Evolutionary conservation across 2,797 vertebrate species (phyloP), one percentile per base, ranked within the genome.

Genomic region (Myotis myotis): DNA sequence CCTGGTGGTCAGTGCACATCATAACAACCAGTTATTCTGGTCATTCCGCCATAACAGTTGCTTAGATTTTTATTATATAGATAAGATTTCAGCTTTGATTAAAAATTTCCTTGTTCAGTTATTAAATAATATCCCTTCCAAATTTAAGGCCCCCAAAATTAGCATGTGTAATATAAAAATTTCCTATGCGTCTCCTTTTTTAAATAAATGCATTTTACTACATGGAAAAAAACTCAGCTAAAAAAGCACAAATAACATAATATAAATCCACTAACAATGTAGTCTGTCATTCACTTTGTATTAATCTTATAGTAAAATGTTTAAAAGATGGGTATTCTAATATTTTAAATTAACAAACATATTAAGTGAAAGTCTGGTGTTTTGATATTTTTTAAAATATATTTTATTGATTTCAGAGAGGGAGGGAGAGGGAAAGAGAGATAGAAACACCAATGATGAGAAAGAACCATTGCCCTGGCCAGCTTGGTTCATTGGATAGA

Each of bases 101-200:
- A 12, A 62, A 25, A 96, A 94, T 93, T 79, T 92, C 51, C 88
- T 94, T 36, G 3, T 93, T 97, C 89, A 92, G 19, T 53, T 84
- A 88, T 85, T 93, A 94, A 85, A 82, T 95, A 94, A 96, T 80
- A 97, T 81, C 85, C 95, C 94, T 92, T 97, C 92, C 94, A 91
- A 91, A 66, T 94, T 97, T 95, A 90, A 96, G 83, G 79, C 12
- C 28, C 74, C 96, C 80, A 94, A 62, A 96, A 93, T 93, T 97
- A 97, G 6, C 96, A 95, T 88, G 62, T 74, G 95, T 97, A 89
- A 93, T 87, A 89, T 41, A 88, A 97, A 97, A 11, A 16, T 92
- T 55, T 62, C 93, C 57, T 95, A 0, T 0, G 1, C 64, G 68
- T 91, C 33, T 60, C 62, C 82, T 95, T 96, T 94, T 71, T 70